These are phyloP conservation scores for Betta splendens DNA, from an alignment of 2,797 vertebrate genomes.

Conservation along the genomic window DNA sequence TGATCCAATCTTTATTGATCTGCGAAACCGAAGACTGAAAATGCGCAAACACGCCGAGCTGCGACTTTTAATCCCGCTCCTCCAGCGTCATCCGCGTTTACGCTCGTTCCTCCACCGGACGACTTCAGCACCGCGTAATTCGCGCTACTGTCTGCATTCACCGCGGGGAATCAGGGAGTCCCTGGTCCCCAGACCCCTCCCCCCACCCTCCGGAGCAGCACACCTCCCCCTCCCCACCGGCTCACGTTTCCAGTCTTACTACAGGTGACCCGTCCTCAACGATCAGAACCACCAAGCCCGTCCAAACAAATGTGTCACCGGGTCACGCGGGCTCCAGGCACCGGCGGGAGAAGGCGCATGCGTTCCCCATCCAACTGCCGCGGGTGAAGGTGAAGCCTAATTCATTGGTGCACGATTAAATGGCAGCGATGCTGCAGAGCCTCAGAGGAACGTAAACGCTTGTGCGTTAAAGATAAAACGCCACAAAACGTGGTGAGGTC, in stretches of 20 bases:
- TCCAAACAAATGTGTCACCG: conserved; percentile 40
- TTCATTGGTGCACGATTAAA: background rate
- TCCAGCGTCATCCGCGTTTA: too few relatives aligned
- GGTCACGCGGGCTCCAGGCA: conserved; percentile 27
- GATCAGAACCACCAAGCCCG: background rate
- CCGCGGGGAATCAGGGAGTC: conserved; percentile 21
- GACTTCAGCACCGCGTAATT: conserved; percentile 3
- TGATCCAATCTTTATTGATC: background rate
- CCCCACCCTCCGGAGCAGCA: conserved; percentile 57
- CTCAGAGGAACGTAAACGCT: background rate
- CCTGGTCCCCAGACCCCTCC: conserved; percentile 58
- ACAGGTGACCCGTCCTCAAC: conserved; percentile 4
- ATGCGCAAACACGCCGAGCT: too few relatives aligned
- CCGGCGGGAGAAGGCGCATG: background rate
- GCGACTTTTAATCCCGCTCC: background rate
- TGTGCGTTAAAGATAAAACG: background rate
- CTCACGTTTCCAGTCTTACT: conserved; percentile 40
- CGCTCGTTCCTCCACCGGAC: background rate
- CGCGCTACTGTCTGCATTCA: conserved; percentile 1
- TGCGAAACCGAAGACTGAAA: background rate
- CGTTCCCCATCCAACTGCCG: too few relatives aligned
- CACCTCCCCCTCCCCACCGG: conserved; percentile 33
- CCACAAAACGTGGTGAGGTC: conserved; percentile 15
- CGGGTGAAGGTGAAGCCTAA: background rate
- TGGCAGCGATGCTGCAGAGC: background rate